These are phyloP conservation scores for Platycheirus albimanus DNA, from an alignment of 2,888 invertebrate species.

Conservation along the genomic window DNA sequence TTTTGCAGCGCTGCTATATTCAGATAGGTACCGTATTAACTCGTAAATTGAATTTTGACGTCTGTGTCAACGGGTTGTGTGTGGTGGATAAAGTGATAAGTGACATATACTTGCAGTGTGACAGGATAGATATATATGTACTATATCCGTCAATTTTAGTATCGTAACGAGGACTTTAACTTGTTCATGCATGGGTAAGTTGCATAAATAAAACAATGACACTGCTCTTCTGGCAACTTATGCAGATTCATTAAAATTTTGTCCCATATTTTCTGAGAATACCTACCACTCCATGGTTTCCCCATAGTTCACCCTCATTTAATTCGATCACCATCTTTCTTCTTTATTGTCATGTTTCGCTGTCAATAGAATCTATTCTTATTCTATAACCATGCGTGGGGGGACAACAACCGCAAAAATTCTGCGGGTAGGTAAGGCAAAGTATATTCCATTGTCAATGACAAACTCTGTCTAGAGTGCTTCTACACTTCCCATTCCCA, in stretches of 20 bases:
- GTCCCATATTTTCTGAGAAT: slow-evolving; percentile 42
- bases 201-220: slow-evolving; percentile 27
- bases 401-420: slow-evolving; percentile 31
- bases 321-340: slow-evolving; percentile 8
- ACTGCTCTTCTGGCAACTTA: slow-evolving; percentile 2
- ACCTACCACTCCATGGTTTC: neutral
- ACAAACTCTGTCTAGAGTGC: slow-evolving; percentile 52
- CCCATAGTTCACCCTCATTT: slow-evolving; percentile 40
- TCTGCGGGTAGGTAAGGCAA: slow-evolving; percentile 44
- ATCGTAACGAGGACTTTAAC: slow-evolving; percentile 17
- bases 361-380: slow-evolving; percentile 60
- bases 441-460: slow-evolving; percentile 66
- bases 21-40: neutral
- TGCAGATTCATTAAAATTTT: neutral
- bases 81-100: slow-evolving; percentile 35
- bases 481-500: slow-evolving; percentile 41
- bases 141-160: slow-evolving; percentile 12
- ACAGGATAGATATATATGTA: slow-evolving; percentile 36
- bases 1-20: slow-evolving; percentile 20
- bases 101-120: no score
- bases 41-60: slow-evolving; percentile 45
- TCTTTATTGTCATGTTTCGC: slow-evolving; percentile 20
- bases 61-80: slow-evolving; percentile 44
- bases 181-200: slow-evolving; percentile 49
- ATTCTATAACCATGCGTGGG: slow-evolving; percentile 21